Evolutionary conservation across 1,140 invertebrate species (phyloP).

Genomic region (Bicyclus anynana): DNA sequence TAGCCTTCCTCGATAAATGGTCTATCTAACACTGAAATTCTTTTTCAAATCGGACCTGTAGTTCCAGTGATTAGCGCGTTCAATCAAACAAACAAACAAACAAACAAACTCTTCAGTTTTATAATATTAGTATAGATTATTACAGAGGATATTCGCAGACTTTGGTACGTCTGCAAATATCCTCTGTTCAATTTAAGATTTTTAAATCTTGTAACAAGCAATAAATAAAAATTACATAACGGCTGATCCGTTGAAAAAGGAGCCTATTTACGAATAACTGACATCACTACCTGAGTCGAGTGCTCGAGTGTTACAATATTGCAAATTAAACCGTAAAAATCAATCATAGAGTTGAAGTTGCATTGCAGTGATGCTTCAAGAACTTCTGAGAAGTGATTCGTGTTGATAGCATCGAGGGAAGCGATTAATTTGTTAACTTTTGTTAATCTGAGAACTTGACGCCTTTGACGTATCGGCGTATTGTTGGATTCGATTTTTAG

Average conservation of each 20-base stretch:
- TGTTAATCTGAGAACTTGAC: neutral
- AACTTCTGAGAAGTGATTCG: neutral
- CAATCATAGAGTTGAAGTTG: neutral
- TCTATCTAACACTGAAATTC: too few species aligned
- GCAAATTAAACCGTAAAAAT: neutral
- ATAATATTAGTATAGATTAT: too few species aligned
- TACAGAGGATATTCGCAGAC: too few species aligned
- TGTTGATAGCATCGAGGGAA: neutral
- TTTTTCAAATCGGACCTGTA: too few species aligned
- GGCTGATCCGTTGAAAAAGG: neutral
- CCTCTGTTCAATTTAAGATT: too few species aligned
- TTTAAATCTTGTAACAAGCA: too few species aligned
- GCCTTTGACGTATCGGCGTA: neutral
- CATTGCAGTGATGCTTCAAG: neutral
- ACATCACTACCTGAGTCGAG: constrained; percentile 4
- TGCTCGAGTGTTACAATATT: neutral
- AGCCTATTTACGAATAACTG: neutral
- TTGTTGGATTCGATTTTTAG: neutral
- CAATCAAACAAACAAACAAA: too few species aligned
- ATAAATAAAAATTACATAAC: neutral
- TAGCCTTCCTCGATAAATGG: too few species aligned
- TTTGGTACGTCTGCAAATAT: too few species aligned
- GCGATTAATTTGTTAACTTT: constrained; percentile 16
- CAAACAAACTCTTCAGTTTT: too few species aligned
- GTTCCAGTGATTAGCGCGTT: too few species aligned